Evolutionary conservation across 2,888 invertebrate genomes (phyloP), one percentile per base, ranked within the genome.

Genomic region (Erebia ligea): DNA sequence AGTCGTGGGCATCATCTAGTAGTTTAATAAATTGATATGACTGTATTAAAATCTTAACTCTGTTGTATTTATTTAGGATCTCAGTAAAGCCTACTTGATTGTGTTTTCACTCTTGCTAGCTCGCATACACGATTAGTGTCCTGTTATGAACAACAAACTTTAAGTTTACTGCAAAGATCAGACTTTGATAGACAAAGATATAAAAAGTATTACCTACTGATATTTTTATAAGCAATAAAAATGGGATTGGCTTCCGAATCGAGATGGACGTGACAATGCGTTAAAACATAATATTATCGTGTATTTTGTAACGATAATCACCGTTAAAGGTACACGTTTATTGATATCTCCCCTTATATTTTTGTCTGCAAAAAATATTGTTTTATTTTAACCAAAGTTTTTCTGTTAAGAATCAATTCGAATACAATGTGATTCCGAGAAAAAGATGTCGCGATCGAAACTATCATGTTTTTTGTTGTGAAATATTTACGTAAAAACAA

Each of bases 211-310:
- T 34, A 34, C 21, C 9, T 76, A 79, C 80, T 78, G 75, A 75
- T 75, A 75, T 80, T 86, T 83, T 86, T 87, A 87, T 83, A 83
- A 76, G 82, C 81, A 81, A 84, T 89, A 88, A 88, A 86, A 84
- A 66, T 73, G 73, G 40, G 80, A 81, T 80, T 78, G 72, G 76
- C 76, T 70, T 77, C 75, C 76, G 75, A 76, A 81, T 76, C 78
- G 79, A 76, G 76, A 71, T 77, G 76, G 76, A 48, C 81, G 80
- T 80, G 67, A 52, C 66, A 69, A 48, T 68, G 65, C 45, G 66
- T 70, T 21, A 57, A 56, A 2, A n/a, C 50, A 8, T 17, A 48
- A n/a, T n/a, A 81, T 76, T 81, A 79, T 73, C 78, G 79, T 80
- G 79, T 79, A 79, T 78, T 78, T 79, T 80, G 76, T 76, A 77